phyloP scores from a whole-genome alignment of 2,888 invertebrate genomes.

The Sericinus montela region DNA sequence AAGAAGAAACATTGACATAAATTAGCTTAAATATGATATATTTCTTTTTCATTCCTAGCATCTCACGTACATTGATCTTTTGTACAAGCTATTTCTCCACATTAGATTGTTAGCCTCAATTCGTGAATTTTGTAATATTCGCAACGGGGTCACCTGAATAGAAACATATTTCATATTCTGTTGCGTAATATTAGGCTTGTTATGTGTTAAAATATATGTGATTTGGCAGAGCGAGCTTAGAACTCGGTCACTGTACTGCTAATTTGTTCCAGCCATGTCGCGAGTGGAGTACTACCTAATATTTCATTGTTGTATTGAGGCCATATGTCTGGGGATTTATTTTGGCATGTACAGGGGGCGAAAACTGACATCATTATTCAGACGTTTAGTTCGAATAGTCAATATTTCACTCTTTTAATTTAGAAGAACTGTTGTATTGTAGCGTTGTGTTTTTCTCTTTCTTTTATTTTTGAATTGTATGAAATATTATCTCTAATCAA shows the following conservation, averaged over 20 bases:
- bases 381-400: background rate
- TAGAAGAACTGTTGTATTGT: too few species aligned
- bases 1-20: too few species aligned
- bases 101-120: background rate
- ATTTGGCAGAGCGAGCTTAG: slow-evolving; percentile 10
- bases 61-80: too few species aligned
- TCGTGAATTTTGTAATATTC: slow-evolving; percentile 21
- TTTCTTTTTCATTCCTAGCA: too few species aligned
- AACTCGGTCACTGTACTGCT: background rate
- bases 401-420: too few species aligned
- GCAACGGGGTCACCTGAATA: slow-evolving; percentile 25
- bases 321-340: slow-evolving; percentile 12
- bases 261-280: slow-evolving; percentile 5
- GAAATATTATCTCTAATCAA: too few species aligned
- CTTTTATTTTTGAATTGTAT: too few species aligned
- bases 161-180: slow-evolving; percentile 15
- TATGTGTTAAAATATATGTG: slow-evolving; percentile 14
- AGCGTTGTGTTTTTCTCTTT: too few species aligned
- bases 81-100: too few species aligned
- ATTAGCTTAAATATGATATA: too few species aligned
- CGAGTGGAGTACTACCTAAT: background rate
- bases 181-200: slow-evolving; percentile 22
- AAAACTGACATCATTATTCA: background rate
- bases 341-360: background rate
- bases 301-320: slow-evolving; percentile 14